Percentiles rank a stretch among this genome's conserved stretches.
Conservation (phyloP, 2,888 invertebrate genomes). For the Trachelus stipa region DNA sequence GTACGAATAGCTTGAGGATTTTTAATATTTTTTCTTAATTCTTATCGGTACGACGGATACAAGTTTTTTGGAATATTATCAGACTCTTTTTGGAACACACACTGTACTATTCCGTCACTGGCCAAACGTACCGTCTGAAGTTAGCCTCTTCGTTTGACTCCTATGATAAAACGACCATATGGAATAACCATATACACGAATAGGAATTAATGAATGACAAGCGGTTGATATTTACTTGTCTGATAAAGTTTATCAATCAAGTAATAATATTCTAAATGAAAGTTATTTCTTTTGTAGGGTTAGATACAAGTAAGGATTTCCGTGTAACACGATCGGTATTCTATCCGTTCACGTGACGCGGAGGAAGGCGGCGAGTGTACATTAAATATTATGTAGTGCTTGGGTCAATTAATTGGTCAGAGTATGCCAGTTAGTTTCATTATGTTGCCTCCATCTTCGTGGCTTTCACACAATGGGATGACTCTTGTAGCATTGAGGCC, state of each 20-base stretch:
- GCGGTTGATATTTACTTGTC: no score
- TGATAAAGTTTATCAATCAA: no score
- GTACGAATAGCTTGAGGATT: not conserved
- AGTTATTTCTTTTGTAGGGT: no score
- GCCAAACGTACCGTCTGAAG: no score
- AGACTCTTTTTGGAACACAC: no score
- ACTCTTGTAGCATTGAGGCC: conserved; percentile 45
- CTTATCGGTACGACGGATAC: not conserved
- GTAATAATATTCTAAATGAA: no score
- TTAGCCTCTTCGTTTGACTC: no score
- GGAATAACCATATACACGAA: no score
- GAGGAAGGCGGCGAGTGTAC: conserved; percentile 39
- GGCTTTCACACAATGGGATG: conserved; percentile 54
- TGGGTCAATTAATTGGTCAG: conserved; percentile 57
- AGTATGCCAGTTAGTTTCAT: conserved; percentile 62
- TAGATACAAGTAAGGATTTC: conserved; percentile 32
- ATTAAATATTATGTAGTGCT: conserved; percentile 53
- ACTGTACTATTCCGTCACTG: no score
- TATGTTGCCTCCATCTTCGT: conserved; percentile 61
- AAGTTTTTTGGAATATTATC: no score
- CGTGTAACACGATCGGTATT: conserved; percentile 39
- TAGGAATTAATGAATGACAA: no score
- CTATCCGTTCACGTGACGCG: conserved; percentile 20
- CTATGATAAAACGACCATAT: no score
- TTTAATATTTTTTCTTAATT: not conserved